Percentiles rank a stretch among this genome's conserved stretches.
phyloP scores from a whole-genome alignment of 2,113 vertebrate genomes.

The Datnioides undecimradiatus region DNA sequence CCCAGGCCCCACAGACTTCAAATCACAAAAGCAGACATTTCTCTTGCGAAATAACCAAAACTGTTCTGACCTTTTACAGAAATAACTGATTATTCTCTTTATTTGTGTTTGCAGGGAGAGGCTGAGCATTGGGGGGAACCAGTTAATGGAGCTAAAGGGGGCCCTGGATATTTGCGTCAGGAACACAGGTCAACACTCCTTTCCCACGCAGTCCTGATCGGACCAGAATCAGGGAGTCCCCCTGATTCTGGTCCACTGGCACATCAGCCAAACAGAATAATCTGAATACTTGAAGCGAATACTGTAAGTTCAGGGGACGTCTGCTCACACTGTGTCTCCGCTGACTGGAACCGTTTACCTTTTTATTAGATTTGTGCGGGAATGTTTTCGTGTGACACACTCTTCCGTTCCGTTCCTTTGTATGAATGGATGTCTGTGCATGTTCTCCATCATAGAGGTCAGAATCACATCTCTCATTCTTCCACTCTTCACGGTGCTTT shows the following conservation, averaged over 20 bases:
- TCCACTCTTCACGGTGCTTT: background rate
- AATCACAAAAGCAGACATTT: background rate
- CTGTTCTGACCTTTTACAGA: background rate
- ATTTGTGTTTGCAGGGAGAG: constrained; percentile 82
- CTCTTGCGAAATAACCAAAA: background rate
- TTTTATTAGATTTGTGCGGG: background rate
- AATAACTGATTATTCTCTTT: background rate
- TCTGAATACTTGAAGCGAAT: background rate
- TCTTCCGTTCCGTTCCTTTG: background rate
- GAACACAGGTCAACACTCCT: constrained; percentile 59
- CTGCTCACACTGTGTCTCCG: background rate
- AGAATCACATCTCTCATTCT: background rate
- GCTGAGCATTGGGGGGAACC: constrained; percentile 85
- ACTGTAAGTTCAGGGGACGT: background rate
- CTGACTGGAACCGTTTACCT: background rate
- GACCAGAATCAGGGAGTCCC: background rate
- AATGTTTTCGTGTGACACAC: background rate
- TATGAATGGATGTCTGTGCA: background rate
- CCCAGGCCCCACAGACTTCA: background rate
- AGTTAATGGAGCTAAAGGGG: constrained; percentile 86
- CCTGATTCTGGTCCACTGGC: no score
- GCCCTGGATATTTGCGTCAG: constrained; percentile 85
- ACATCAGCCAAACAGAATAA: background rate
- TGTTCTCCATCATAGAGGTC: background rate
- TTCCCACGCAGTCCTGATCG: constrained; percentile 74